Evolutionary conservation across 2,113 vertebrate species (phyloP).

Genomic region (Phylloscopus whistleri): DNA sequence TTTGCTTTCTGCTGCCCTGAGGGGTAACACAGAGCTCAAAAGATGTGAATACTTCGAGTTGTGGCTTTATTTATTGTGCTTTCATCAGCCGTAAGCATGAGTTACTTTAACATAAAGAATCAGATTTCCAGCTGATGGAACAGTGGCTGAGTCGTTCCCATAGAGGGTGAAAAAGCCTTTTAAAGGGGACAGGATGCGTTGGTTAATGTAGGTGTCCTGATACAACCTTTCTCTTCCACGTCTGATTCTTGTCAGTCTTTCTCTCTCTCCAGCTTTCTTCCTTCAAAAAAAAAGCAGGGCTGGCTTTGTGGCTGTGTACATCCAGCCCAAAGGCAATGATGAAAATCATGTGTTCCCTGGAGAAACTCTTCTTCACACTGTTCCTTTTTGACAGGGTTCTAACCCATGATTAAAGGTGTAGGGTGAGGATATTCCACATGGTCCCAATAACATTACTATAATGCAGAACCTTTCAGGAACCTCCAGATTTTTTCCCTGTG

Average conservation of each 20-base stretch:
- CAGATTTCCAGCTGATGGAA: neutral
- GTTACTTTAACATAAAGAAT: neutral
- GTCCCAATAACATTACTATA: neutral
- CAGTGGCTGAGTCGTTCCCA: neutral
- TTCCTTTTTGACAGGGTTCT: neutral
- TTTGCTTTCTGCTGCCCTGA: neutral
- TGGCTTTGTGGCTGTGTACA: neutral
- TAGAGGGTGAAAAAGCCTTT: neutral
- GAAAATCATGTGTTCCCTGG: neutral
- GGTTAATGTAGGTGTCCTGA: neutral
- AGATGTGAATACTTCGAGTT: neutral
- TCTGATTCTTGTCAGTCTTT: neutral
- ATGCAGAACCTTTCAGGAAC: neutral
- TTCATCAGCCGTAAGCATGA: neutral
- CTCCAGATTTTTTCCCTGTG: fast-evolving
- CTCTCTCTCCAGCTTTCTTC: neutral
- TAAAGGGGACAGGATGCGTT: neutral
- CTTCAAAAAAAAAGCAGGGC: neutral
- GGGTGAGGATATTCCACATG: neutral
- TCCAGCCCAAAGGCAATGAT: neutral
- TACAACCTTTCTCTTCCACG: neutral
- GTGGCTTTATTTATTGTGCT: neutral
- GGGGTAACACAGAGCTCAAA: neutral
- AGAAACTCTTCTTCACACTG: neutral
- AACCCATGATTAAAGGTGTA: neutral